phyloP scores from a whole-genome alignment of 2,113 vertebrate species.

The Coregonus clupeaformis region DNA sequence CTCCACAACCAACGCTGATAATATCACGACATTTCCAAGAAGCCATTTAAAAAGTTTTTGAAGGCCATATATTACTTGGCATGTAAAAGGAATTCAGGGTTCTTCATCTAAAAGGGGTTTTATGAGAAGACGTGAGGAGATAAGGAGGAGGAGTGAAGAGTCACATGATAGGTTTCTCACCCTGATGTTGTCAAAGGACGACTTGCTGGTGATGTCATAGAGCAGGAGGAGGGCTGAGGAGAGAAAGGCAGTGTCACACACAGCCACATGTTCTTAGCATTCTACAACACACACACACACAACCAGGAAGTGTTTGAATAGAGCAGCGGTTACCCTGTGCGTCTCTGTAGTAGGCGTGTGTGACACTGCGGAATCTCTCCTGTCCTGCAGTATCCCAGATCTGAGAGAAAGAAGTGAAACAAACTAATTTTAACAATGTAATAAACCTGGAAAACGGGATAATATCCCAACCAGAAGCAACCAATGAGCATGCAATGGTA shows the following conservation, averaged over 20 bases:
- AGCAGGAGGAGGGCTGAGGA: conserved; percentile 89
- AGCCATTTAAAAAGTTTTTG: conserved; percentile 11
- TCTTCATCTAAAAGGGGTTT: conserved; percentile 20
- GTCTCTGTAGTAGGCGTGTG: conserved; percentile 96
- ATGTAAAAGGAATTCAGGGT: conserved; percentile 33
- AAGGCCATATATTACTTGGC: conserved; percentile 29
- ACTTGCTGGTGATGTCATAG: conserved; percentile 94
- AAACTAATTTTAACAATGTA: not conserved
- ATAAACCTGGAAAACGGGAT: too few relatives aligned
- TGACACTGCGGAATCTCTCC: conserved; percentile 96
- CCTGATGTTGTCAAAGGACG: conserved; percentile 95
- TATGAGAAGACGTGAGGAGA: conserved; percentile 22
- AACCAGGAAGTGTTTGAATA: conserved; percentile 26
- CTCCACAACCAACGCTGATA: conserved; percentile 26
- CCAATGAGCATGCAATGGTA: not conserved
- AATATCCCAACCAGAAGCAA: not conserved
- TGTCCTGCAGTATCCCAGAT: conserved; percentile 99
- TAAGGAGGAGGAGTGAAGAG: not conserved
- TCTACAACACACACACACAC: conserved; percentile 4
- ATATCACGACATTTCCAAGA: conserved; percentile 37
- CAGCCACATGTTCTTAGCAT: not conserved
- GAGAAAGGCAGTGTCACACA: conserved; percentile 25
- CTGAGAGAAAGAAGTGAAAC: conserved; percentile 61
- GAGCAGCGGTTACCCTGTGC: conserved; percentile 85
- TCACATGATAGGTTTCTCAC: conserved; percentile 70